These are phyloP conservation scores for Rhopalosiphum padi DNA, from an alignment of 1,140 invertebrate genomes.

Conservation along the genomic window DNA sequence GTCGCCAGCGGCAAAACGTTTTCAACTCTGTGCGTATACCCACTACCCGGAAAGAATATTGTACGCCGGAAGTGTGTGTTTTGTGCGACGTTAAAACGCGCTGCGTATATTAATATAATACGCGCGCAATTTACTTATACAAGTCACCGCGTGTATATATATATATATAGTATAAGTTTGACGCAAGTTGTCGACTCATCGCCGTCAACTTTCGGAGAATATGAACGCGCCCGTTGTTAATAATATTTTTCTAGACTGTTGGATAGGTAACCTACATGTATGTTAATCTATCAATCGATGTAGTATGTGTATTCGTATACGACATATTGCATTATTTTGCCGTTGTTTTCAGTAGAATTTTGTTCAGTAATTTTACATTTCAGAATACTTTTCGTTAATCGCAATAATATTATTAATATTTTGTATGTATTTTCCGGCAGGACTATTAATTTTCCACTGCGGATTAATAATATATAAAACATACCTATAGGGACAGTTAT, in stretches of 20 bases:
- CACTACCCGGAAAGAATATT: constrained; percentile 1
- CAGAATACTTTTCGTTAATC: not conserved
- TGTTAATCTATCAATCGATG: too few species aligned
- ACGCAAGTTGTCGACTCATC: not conserved
- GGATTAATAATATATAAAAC: not conserved
- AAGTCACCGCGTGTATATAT: not conserved
- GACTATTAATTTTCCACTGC: not conserved
- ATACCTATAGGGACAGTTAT: not conserved
- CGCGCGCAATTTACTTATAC: not conserved
- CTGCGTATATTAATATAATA: not conserved
- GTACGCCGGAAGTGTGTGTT: not conserved
- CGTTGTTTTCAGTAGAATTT: not conserved
- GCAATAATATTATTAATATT: too few species aligned
- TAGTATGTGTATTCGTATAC: too few species aligned
- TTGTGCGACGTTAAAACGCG: not conserved
- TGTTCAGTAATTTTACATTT: not conserved
- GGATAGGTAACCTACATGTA: too few species aligned
- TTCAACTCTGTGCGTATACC: not conserved
- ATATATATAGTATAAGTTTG: not conserved
- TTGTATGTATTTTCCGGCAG: not conserved
- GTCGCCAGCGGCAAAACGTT: not conserved
- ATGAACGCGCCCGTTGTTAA: not conserved
- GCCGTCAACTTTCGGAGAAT: not conserved
- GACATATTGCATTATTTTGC: too few species aligned
- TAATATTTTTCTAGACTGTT: not conserved